These are phyloP conservation scores for Corbicula japonica DNA, from an alignment of 2,888 invertebrate species.

Conservation along the genomic window DNA sequence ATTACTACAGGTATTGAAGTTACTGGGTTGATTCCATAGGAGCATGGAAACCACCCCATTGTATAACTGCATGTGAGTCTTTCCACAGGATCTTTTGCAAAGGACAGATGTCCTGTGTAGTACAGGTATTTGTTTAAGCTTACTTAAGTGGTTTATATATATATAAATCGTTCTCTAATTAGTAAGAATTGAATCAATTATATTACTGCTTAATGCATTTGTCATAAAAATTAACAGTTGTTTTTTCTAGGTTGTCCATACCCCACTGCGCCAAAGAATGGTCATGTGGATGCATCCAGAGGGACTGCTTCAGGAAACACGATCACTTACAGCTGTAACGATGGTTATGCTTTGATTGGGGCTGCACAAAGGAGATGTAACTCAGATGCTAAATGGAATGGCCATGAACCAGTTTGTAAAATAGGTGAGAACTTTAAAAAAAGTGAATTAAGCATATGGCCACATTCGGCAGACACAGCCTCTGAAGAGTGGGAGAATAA, in stretches of 20 bases:
- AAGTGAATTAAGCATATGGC: neutral
- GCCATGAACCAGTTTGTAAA: conserved; percentile 30
- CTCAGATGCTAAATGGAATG: conserved; percentile 34
- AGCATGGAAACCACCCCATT: too few relatives aligned
- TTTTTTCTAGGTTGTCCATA: conserved; percentile 40
- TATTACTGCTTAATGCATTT: neutral
- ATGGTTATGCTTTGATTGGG: conserved; percentile 42
- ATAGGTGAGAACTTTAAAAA: conserved; percentile 25
- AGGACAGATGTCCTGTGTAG: too few relatives aligned
- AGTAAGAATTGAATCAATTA: neutral
- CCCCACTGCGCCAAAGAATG: conserved; percentile 33
- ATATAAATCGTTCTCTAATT: neutral
- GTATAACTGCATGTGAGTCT: too few relatives aligned
- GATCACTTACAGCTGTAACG: conserved; percentile 43
- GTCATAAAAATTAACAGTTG: neutral
- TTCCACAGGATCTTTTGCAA: too few relatives aligned
- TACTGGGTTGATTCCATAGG: neutral
- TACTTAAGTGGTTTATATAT: neutral
- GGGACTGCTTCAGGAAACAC: conserved; percentile 40
- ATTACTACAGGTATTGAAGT: neutral
- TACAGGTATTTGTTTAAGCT: neutral
- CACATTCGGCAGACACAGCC: neutral
- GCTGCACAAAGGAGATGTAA: conserved; percentile 37
- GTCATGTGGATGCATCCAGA: conserved; percentile 22
- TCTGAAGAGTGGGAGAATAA: neutral